A percentile compares a stretch with the other conserved stretches of the same genome.
These are phyloP conservation scores for Sternarchorhynchus goeldii DNA, from an alignment of 2,797 vertebrate genomes.

Conservation along the genomic window DNA sequence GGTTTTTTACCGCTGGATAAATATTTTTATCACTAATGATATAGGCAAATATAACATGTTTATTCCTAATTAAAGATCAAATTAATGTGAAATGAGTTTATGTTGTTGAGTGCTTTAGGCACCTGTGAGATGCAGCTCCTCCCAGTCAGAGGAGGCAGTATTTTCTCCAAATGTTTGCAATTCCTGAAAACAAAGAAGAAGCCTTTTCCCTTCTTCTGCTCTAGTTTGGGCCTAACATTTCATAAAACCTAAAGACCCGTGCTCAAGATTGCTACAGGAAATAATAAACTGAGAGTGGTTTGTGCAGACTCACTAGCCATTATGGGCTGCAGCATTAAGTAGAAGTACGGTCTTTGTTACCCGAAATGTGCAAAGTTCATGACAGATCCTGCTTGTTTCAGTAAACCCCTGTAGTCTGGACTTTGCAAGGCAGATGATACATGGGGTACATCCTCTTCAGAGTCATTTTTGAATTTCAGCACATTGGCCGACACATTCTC, in stretches of 20 bases:
- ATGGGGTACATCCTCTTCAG: neutral
- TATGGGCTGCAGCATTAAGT: conserved; percentile 14
- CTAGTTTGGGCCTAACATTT: neutral
- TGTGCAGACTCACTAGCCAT: neutral
- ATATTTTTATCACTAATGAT: too few species aligned
- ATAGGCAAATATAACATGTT: conserved; percentile 10
- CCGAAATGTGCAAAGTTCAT: conserved; percentile 1
- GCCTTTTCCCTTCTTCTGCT: neutral
- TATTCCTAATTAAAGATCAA: conserved; percentile 10
- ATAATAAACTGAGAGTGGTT: neutral
- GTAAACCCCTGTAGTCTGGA: neutral
- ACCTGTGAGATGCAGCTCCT: conserved; percentile 5
- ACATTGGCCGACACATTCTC: conserved; percentile 10
- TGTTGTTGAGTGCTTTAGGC: conserved; percentile 15
- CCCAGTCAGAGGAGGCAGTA: conserved; percentile 25
- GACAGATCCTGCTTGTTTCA: neutral
- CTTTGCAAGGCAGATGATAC: neutral
- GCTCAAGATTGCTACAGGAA: conserved; percentile 9
- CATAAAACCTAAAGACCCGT: neutral
- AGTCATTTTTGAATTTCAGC: neutral
- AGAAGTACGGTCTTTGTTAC: neutral
- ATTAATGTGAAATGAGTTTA: conserved; percentile 24
- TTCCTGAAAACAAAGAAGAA: conserved; percentile 9
- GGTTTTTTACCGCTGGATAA: too few species aligned
- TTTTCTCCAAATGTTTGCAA: conserved; percentile 16